These are phyloP conservation scores for Romanogobio albipinnatus DNA, from an alignment of 2,113 vertebrate genomes.

Conservation along the genomic window DNA sequence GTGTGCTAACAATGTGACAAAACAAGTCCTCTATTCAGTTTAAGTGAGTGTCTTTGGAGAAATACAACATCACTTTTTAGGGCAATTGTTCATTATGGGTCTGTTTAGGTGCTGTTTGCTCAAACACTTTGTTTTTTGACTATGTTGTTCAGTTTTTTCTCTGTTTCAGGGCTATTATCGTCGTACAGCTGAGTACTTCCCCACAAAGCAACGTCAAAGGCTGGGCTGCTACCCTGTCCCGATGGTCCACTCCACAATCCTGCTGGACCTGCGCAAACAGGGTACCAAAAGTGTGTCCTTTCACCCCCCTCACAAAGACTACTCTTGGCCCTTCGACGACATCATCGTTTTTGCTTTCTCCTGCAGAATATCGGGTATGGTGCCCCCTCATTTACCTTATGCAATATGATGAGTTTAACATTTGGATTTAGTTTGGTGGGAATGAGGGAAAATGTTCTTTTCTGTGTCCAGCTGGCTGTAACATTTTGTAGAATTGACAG, in stretches of 20 bases:
- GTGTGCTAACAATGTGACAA: neutral
- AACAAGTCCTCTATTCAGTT: neutral
- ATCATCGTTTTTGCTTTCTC: constrained; percentile 95
- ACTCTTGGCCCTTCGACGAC: constrained; percentile 94
- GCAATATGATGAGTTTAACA: neutral
- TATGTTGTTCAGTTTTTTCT: neutral
- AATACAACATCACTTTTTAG: neutral
- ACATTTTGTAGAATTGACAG: neutral
- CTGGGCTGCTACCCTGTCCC: constrained; percentile 87
- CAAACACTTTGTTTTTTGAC: neutral
- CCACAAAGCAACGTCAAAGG: constrained; percentile 88
- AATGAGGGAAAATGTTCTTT: neutral
- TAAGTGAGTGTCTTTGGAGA: neutral
- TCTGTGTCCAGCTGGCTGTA: neutral
- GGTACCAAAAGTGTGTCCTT: constrained; percentile 83
- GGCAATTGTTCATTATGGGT: neutral
- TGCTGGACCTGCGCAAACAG: constrained; percentile 85
- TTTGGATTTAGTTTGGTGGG: neutral
- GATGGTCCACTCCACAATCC: constrained; percentile 92
- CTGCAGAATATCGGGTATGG: constrained; percentile 84
- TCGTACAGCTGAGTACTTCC: constrained; percentile 92
- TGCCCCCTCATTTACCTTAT: neutral
- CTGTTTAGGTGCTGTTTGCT: neutral
- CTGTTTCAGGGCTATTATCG: constrained; percentile 89
- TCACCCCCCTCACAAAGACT: constrained; percentile 88